Evolutionary conservation across 2,797 vertebrate species (phyloP).

Genomic region (Delichon dasypus): DNA sequence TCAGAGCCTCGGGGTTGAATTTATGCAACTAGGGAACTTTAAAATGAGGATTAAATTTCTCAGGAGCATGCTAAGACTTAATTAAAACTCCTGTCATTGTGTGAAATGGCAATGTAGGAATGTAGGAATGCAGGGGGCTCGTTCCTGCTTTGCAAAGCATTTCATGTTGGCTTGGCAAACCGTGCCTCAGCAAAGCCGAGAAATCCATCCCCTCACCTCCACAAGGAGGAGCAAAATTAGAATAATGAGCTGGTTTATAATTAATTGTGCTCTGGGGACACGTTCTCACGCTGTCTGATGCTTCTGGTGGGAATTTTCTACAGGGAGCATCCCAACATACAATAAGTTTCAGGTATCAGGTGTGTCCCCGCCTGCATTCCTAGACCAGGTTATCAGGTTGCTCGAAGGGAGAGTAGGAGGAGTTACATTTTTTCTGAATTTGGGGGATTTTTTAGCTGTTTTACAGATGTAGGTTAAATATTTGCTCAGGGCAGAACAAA

Average conservation of each 20-base stretch:
- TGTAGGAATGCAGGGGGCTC: background rate
- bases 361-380: background rate
- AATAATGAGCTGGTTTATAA: background rate
- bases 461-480: constrained; percentile 37
- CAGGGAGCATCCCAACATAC: background rate
- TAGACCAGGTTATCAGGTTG: background rate
- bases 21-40: constrained; percentile 8
- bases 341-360: background rate
- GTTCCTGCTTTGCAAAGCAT: background rate
- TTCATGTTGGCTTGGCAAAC: background rate
- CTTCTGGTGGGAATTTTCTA: background rate
- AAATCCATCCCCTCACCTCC: background rate
- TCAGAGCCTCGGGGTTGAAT: background rate
- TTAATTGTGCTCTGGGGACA: background rate
- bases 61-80: background rate
- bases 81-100: constrained; percentile 1
- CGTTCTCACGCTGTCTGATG: background rate
- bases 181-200: background rate
- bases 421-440: background rate
- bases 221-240: background rate
- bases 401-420: background rate
- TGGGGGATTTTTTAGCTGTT: background rate
- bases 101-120: background rate
- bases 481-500: constrained; percentile 32
- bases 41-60: constrained; percentile 25